phyloP scores from a whole-genome alignment of 1,140 invertebrate genomes.

The Eulimnadia texana region DNA sequence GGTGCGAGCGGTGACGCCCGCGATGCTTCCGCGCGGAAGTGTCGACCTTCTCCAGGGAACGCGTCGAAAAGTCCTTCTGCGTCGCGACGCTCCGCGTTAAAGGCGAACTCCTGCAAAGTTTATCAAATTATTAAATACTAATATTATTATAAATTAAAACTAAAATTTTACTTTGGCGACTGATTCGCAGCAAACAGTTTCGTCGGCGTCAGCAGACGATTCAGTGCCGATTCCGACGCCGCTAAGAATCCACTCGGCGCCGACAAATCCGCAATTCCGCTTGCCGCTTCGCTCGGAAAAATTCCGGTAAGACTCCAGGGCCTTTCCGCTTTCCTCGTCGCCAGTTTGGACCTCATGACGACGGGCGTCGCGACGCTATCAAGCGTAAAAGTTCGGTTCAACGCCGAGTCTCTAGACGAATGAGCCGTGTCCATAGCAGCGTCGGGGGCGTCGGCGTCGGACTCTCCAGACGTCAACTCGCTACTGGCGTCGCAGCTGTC shows the following conservation, averaged over 20 bases:
- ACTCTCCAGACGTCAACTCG: slow-evolving; percentile 57
- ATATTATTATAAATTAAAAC: neutral
- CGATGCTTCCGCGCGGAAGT: neutral
- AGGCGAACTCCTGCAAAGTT: neutral
- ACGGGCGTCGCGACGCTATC: slow-evolving; percentile 28
- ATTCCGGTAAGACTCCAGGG: slow-evolving; percentile 75
- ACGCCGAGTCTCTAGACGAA: slow-evolving; percentile 19
- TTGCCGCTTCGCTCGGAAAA: slow-evolving; percentile 42
- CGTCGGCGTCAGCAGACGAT: slow-evolving; percentile 39
- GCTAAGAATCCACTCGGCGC: slow-evolving; percentile 22
- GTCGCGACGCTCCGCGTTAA: neutral
- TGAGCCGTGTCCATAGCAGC: slow-evolving; percentile 53
- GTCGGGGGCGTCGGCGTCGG: slow-evolving; percentile 43
- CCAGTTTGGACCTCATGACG: slow-evolving; percentile 27
- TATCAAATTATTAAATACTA: neutral
- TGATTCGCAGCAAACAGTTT: neutral
- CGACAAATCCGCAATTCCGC: slow-evolving; percentile 39
- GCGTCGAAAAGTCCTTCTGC: neutral
- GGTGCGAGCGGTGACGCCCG: neutral
- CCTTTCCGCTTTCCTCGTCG: slow-evolving; percentile 36
- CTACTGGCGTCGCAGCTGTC: slow-evolving; percentile 72
- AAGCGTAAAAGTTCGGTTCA: slow-evolving; percentile 33
- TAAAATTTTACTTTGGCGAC: neutral
- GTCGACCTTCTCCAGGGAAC: neutral
- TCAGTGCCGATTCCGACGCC: slow-evolving; percentile 70